A percentile compares a stretch with the other conserved stretches of the same genome.
phyloP scores from a whole-genome alignment of 2,113 vertebrate species.

The Corythornis cristatus region DNA sequence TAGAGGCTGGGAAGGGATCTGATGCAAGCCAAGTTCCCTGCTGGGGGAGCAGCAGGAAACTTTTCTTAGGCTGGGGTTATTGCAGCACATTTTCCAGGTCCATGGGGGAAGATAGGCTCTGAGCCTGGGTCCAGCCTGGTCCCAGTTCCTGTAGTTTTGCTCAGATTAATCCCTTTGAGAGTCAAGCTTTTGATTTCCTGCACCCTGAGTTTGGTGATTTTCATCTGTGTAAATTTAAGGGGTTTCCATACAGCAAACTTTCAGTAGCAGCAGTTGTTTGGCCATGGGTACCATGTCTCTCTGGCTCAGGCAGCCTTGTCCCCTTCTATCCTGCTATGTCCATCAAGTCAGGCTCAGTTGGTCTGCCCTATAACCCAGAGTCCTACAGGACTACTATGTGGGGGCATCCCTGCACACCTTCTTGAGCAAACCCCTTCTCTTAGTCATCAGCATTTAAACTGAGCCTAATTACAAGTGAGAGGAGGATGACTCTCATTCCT shows the following conservation, averaged over 20 bases:
- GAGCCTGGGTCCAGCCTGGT: background rate
- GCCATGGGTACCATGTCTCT: rapidly evolving
- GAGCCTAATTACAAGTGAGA: background rate
- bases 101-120: background rate
- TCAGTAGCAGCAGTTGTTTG: background rate
- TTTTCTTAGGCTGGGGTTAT: background rate
- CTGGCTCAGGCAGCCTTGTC: background rate
- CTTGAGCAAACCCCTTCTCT: background rate
- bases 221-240: constrained; percentile 58
- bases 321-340: rapidly evolving
- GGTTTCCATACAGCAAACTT: background rate
- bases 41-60: constrained; percentile 23
- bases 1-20: background rate
- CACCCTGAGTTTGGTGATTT: constrained; percentile 26
- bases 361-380: rapidly evolving
- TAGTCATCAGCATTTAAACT: background rate
- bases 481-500: background rate
- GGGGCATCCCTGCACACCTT: background rate
- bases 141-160: background rate
- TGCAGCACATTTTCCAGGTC: background rate
- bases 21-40: background rate
- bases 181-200: background rate
- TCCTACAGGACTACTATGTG: background rate
- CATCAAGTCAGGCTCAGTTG: background rate
- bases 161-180: background rate